A percentile compares a stretch with the other conserved stretches of the same genome.
Conservation (phyloP, 1,140 invertebrate genomes). For the Drosophila repleta region DNA sequence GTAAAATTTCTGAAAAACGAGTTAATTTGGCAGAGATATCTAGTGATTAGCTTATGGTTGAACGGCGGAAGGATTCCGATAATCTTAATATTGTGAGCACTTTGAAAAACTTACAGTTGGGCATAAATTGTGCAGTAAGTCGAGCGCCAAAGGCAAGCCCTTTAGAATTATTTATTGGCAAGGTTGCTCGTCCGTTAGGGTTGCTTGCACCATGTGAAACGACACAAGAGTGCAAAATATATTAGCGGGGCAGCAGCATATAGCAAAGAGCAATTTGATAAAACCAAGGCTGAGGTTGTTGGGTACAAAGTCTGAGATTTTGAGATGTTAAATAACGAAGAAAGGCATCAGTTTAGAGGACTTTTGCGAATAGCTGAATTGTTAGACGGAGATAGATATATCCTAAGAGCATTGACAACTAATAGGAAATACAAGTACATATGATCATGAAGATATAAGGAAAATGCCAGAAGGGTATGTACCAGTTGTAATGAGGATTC, state of each 20-base stretch:
- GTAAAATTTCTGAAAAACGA: constrained; percentile 21
- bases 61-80: constrained; percentile 17
- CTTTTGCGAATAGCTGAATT: constrained; percentile 3
- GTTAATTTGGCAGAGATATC: constrained; percentile 26
- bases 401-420: not conserved
- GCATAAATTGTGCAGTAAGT: too few relatives aligned
- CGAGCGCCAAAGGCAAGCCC: too few relatives aligned
- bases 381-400: constrained; percentile 11
- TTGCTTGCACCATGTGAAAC: too few relatives aligned
- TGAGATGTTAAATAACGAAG: not conserved
- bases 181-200: too few relatives aligned
- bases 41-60: constrained; percentile 13
- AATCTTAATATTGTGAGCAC: constrained; percentile 1
- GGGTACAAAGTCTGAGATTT: not conserved
- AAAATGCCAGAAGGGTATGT: constrained; percentile 16
- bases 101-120: too few relatives aligned
- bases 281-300: not conserved
- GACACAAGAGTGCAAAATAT: too few relatives aligned
- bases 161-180: too few relatives aligned
- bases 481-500: constrained; percentile 3
- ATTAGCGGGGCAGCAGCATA: not conserved
- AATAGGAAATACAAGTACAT: too few relatives aligned
- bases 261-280: not conserved
- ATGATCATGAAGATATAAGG: constrained; percentile 5
- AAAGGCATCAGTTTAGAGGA: not conserved